Evolutionary conservation across 2,113 vertebrate species (phyloP), one percentile per base, ranked within the genome.

Genomic region (Ictalurus furcatus): DNA sequence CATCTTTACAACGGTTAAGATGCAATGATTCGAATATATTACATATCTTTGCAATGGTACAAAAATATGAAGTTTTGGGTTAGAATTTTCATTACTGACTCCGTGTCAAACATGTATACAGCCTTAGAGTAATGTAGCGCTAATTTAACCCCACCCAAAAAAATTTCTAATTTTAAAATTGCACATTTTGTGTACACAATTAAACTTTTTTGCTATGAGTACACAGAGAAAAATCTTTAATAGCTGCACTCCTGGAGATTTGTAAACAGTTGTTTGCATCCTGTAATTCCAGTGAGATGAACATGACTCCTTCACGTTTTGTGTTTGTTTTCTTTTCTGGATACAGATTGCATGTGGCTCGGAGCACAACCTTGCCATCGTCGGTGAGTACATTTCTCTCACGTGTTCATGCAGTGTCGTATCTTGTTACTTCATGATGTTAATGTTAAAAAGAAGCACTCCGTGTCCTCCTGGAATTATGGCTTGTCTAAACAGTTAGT

Each of bases 331-430:
- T 61, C 37, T 88, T 34, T 73, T 76, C 71, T 89, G 61, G 54
- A 59, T 95, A 84, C 95, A 99, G 98, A 94, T 99, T 0, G 94
- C 96, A 0, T 99, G 98, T 94, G 98, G 98, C 92, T 98, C 98
- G n/a, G 97, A 99, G 93, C 98, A 99, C 93, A 99, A 97, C 94
- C 95, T 98, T 88, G 97, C 98, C 84, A 91, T 97, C 93, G 94
- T 97, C 90, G 97, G 98, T 99, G 92, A 97, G 97, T 97, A 87
- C 88, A 81, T 9, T 73, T 56, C 73, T 2, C 40, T 34, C 67
- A 21, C 21, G 2, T 25, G 34, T 48, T 78, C 61, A 59, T 81
- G 19, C 4, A 28, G 13, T 58, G 28, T 23, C 28, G 28, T 9
- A 30, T 80, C 28, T 56, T 30, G 28, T 58, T n/a, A 80, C 6